Percentiles rank a stretch among this genome's conserved stretches.
These are phyloP conservation scores for Apamea epomidion DNA, from an alignment of 2,888 invertebrate species.

Conservation along the genomic window DNA sequence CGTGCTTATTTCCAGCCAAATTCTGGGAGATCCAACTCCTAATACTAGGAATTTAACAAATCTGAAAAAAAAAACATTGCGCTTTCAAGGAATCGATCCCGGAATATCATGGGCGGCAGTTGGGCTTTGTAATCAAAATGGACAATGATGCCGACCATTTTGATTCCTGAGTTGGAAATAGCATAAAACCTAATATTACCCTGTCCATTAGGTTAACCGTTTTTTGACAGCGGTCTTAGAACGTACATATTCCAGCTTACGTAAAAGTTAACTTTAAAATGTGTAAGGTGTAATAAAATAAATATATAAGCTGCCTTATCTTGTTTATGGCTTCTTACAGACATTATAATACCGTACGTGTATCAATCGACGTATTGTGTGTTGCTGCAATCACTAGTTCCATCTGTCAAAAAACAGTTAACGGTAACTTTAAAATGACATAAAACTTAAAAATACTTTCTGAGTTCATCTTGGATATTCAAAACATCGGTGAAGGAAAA, in stretches of 20 bases:
- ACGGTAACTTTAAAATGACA: neutral
- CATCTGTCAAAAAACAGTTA: no score
- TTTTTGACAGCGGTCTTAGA: no score
- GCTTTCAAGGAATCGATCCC: conserved; percentile 14
- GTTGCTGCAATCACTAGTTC: no score
- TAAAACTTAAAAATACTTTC: neutral
- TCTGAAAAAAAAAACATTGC: neutral
- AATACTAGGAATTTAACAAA: conserved; percentile 17
- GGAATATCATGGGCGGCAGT: neutral
- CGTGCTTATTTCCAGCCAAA: neutral
- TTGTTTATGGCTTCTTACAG: no score
- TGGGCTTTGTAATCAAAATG: conserved; percentile 1
- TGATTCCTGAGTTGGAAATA: conserved; percentile 2
- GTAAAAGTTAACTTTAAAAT: no score
- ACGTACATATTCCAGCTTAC: no score
- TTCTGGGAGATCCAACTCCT: neutral
- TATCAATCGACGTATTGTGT: no score
- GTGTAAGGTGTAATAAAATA: no score
- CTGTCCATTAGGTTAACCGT: no score
- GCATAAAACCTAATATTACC: neutral
- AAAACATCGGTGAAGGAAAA: neutral
- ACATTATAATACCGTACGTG: no score
- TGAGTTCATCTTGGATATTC: neutral
- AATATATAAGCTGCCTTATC: no score
- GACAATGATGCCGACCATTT: neutral